Evolutionary conservation across 2,113 vertebrate species (phyloP).

Genomic region (Zootoca vivipara): DNA sequence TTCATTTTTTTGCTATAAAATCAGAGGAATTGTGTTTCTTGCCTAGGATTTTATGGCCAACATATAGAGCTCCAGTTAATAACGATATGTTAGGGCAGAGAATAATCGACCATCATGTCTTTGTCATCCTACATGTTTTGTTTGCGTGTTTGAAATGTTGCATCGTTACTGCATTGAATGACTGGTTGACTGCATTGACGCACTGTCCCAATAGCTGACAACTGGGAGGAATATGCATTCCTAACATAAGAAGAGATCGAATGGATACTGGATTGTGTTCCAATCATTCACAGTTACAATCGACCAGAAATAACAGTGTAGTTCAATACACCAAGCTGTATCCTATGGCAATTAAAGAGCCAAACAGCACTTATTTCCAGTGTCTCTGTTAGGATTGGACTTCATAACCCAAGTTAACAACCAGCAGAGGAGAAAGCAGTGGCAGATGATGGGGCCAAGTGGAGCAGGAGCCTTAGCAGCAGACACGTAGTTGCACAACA

Average conservation of each 20-base stretch:
- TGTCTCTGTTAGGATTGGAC: too few species aligned
- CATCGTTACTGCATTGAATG: too few species aligned
- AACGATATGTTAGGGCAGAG: neutral
- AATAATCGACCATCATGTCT: neutral
- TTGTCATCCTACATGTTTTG: neutral
- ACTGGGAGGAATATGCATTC: neutral
- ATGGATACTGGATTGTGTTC: neutral
- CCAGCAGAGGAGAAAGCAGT: too few species aligned
- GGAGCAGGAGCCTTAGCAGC: too few species aligned
- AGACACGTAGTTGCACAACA: too few species aligned
- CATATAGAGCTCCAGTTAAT: neutral
- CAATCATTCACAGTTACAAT: neutral
- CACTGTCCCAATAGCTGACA: too few species aligned
- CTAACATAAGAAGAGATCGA: neutral
- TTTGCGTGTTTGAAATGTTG: neutral
- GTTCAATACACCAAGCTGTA: neutral
- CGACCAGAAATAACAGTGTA: neutral
- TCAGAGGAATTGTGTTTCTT: neutral
- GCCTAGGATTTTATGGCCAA: neutral
- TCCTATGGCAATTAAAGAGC: neutral
- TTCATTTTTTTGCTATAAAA: neutral
- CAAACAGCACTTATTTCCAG: constrained; percentile 19
- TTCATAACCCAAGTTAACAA: too few species aligned
- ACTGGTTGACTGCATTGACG: neutral
- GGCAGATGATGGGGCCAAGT: too few species aligned